Percentiles rank a stretch among this genome's conserved stretches.
phyloP scores from a whole-genome alignment of 2,888 invertebrate genomes.

The Aleiodes testaceus region DNA sequence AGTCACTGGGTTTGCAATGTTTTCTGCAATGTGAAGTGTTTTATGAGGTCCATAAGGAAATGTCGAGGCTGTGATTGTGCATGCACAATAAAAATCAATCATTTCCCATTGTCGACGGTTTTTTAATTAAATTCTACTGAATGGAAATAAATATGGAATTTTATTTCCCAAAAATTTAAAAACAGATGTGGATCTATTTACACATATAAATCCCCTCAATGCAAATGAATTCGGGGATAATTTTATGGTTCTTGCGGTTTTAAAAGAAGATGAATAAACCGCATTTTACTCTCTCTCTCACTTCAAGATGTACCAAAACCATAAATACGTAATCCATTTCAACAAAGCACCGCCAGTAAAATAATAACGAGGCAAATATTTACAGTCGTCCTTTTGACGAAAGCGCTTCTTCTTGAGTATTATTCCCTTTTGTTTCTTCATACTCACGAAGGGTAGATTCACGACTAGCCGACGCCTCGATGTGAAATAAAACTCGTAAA shows the following conservation, averaged over 20 bases:
- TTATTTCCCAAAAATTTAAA: too few species aligned
- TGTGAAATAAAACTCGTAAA: not conserved
- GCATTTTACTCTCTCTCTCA: not conserved
- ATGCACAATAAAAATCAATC: too few species aligned
- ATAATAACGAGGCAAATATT: slow-evolving; percentile 66
- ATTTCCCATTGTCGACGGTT: too few species aligned
- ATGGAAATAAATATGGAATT: too few species aligned
- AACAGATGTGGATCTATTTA: too few species aligned
- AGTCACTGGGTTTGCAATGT: slow-evolving; percentile 25
- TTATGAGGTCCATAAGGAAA: slow-evolving; percentile 68
- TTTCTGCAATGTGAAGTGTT: slow-evolving; percentile 56
- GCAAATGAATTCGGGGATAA: slow-evolving; percentile 14
- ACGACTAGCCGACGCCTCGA: slow-evolving; percentile 22
- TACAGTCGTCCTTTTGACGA: slow-evolving; percentile 53
- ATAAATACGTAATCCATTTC: slow-evolving; percentile 57
- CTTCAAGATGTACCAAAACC: slow-evolving; percentile 25
- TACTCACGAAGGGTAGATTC: slow-evolving; percentile 1
- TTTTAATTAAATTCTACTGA: too few species aligned
- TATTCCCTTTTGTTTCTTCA: not conserved
- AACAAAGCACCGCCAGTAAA: slow-evolving; percentile 59
- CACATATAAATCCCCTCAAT: not conserved
- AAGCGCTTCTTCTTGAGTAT: slow-evolving; percentile 38
- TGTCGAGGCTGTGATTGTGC: slow-evolving; percentile 61
- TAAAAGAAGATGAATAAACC: slow-evolving; percentile 6
- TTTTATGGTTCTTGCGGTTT: slow-evolving; percentile 28